Evolutionary conservation across 2,113 vertebrate species (phyloP), one percentile per base, ranked within the genome.

Genomic region (Paratilapia polleni): DNA sequence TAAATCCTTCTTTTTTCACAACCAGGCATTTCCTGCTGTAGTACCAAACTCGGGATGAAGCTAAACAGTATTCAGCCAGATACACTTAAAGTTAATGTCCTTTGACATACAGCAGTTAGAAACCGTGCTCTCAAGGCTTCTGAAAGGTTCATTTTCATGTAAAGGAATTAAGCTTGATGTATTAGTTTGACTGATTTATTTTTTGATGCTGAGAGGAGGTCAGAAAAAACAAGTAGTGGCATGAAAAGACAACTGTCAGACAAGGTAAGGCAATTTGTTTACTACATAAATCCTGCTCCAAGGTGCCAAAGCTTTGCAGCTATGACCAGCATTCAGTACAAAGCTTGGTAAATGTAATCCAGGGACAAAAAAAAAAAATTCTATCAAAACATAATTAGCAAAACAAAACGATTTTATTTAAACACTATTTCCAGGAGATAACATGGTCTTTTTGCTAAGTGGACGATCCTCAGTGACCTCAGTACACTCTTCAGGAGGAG

Each of bases 11-110:
- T 58, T 57, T n/a, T 59, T 77, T 43, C 2, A 77, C 26, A 43
- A 73, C 0, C 19, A 73, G 26, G 2, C 28, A 41, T 41, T 59
- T 43, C 6, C 22, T 59, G 56, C 6, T 7, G 0, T 0, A 2
- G 13, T 26, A 8, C 17, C 22, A 41, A 77, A 26, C 34, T 41
- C 54, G 10, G 54, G 4, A 57, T 57, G 6, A 41, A 41, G 34
- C 1, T 0, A 41, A 59, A 58, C 73, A 38, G 38, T 24, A 41
- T 41, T 22, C 22, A 59, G 3, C 1, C 74, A 59, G 56, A 77
- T 2, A 17, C 9, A 5, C 52, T 58, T 58, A 43, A 26, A 43
- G 34, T 41, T 41, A 77, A 58, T 59, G 12, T 41, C 54, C 22
- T 77, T 41, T 70, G 24, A 26, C 20, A 36, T n/a, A 36, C 66